Evolutionary conservation across 2,888 invertebrate species (phyloP).

Genomic region (Diloba caeruleocephala): DNA sequence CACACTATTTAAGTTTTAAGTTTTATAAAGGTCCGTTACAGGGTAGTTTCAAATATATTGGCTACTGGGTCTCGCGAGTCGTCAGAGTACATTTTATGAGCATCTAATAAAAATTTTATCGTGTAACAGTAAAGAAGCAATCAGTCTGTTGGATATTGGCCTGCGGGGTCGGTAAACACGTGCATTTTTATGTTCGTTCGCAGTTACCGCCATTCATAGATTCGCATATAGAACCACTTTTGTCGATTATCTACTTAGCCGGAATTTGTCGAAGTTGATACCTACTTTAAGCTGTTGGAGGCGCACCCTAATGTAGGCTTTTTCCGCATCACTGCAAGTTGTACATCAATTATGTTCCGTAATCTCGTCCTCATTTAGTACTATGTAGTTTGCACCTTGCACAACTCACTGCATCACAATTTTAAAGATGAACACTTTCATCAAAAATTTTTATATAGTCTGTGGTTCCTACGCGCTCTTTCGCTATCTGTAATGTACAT

Average conservation of each 20-base stretch:
- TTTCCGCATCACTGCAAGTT: conserved; percentile 10
- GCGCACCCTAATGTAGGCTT: conserved; percentile 13
- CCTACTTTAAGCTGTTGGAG: conserved; percentile 10
- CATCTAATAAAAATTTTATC: conserved; percentile 87
- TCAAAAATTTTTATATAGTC: too few species aligned
- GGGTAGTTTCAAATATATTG: conserved; percentile 86
- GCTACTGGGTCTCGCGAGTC: conserved; percentile 84
- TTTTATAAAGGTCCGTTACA: conserved; percentile 83
- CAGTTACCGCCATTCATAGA: conserved; percentile 77
- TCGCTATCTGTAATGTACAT: too few species aligned
- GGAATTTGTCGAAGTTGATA: conserved; percentile 31
- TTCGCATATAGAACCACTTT: conserved; percentile 60
- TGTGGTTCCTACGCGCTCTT: too few species aligned
- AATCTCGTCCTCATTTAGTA: too few species aligned
- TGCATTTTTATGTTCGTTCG: conserved; percentile 82
- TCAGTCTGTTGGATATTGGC: conserved; percentile 87
- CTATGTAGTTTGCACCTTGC: too few species aligned
- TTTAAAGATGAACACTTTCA: too few species aligned
- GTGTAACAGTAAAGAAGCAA: conserved; percentile 90
- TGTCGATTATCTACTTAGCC: conserved; percentile 61
- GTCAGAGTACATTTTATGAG: conserved; percentile 85
- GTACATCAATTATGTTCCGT: conserved; percentile 15
- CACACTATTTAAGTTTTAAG: conserved; percentile 65
- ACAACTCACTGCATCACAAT: too few species aligned
- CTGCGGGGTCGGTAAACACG: conserved; percentile 86